Conservation (phyloP, 2,113 vertebrate genomes). For the Steatornis caripensis region DNA sequence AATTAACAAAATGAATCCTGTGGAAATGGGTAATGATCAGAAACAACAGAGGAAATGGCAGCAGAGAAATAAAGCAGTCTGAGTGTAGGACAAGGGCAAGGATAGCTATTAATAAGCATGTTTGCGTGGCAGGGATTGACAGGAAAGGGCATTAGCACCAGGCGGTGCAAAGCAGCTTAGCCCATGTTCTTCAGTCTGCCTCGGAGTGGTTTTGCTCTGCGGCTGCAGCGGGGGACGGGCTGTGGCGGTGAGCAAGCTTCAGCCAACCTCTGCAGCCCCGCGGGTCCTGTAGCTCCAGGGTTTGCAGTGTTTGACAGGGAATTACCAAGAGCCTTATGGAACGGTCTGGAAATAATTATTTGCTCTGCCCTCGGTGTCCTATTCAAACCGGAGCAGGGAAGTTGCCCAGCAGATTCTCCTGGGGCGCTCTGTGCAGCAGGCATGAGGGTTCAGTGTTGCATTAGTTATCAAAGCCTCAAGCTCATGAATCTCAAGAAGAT, state of each 20-base stretch:
- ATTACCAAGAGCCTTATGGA: not conserved
- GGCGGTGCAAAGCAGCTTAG: not conserved
- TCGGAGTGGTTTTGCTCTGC: not conserved
- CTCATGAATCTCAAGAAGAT: not conserved
- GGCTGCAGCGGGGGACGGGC: not conserved
- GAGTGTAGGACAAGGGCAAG: not conserved
- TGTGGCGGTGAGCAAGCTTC: not conserved
- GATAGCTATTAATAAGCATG: not conserved
- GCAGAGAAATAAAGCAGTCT: not conserved
- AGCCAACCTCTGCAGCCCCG: not conserved
- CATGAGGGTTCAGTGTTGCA: not conserved
- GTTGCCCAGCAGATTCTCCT: not conserved
- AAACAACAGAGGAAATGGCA: not conserved
- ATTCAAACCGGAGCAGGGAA: not conserved
- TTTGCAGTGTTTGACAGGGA: not conserved
- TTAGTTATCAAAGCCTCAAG: conserved; percentile 10
- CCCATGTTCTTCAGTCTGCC: not conserved
- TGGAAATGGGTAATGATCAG: not conserved
- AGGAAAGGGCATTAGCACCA: not conserved
- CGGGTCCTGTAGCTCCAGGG: not conserved
- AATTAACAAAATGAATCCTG: not conserved
- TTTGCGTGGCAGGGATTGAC: not conserved
- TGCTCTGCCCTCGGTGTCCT: not conserved
- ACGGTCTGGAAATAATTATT: not conserved
- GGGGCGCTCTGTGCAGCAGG: not conserved